phyloP scores from a whole-genome alignment of 2,797 vertebrate genomes.

The Bovichtus diacanthus region DNA sequence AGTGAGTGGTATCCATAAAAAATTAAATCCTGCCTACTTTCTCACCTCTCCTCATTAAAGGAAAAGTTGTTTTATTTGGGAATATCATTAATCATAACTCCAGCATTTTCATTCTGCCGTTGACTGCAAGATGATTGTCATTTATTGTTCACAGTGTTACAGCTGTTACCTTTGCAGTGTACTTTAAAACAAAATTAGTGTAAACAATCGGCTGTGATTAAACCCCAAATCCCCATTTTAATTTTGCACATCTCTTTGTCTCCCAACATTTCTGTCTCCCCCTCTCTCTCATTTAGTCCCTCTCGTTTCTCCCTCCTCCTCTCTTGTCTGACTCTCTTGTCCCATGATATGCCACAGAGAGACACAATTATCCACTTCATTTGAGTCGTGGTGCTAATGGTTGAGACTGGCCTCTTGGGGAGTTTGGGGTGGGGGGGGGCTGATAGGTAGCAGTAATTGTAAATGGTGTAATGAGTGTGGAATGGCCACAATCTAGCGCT shows the following conservation, averaged over 20 bases:
- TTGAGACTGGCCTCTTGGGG: constrained; percentile 83
- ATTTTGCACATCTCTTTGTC: constrained; percentile 39
- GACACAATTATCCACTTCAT: constrained; percentile 91
- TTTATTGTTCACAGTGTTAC: not conserved
- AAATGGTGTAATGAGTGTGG: constrained; percentile 87
- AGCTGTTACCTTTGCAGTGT: not conserved
- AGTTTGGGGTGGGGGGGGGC: constrained; percentile 43
- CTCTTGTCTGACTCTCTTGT: constrained; percentile 77
- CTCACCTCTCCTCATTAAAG: not conserved
- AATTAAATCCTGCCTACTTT: not conserved
- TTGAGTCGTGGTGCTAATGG: constrained; percentile 88
- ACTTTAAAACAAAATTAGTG: not conserved
- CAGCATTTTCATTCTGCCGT: not conserved
- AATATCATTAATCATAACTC: not conserved
- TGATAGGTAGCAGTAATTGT: constrained; percentile 88
- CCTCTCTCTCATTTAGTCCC: constrained; percentile 53
- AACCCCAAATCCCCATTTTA: constrained; percentile 9
- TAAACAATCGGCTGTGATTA: not conserved
- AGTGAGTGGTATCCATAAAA: not conserved
- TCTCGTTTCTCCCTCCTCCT: constrained; percentile 53
- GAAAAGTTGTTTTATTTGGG: not conserved
- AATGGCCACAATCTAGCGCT: constrained; percentile 81
- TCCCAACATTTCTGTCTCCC: constrained; percentile 24
- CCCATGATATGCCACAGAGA: constrained; percentile 85
- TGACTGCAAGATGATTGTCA: not conserved